phyloP scores from a whole-genome alignment of 1,140 invertebrate species.

The Drosophila orosa region DNA sequence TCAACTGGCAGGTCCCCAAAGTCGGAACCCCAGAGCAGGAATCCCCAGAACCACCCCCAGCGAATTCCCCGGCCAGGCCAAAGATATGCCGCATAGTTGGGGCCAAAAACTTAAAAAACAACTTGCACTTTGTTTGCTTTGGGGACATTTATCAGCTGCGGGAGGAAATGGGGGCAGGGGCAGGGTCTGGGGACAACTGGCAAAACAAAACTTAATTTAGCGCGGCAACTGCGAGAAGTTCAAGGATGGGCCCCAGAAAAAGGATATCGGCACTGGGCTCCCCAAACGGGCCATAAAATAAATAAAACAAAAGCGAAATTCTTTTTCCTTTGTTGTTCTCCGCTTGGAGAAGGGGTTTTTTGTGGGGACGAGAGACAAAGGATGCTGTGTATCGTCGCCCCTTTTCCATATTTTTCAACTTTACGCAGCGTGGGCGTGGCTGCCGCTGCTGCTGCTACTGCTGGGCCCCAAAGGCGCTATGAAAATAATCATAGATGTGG shows the following conservation, averaged over 20 bases:
- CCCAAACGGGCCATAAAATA: conserved; percentile 78
- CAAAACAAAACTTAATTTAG: conserved; percentile 78
- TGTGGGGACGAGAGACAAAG: conserved; percentile 39
- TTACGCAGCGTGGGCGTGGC: conserved; percentile 57
- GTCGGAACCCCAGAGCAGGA: conserved; percentile 40
- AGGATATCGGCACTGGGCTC: conserved; percentile 63
- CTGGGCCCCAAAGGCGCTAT: conserved; percentile 74
- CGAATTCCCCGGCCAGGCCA: conserved; percentile 29
- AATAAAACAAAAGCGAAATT: conserved; percentile 73
- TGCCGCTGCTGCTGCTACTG: background rate
- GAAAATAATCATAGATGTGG: conserved; percentile 82
- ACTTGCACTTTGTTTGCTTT: conserved; percentile 80
- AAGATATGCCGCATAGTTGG: conserved; percentile 73
- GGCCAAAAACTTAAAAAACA: conserved; percentile 76
- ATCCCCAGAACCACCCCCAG: conserved; percentile 21
- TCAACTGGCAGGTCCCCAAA: conserved; percentile 62
- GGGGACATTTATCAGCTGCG: conserved; percentile 76
- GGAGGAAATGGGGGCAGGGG: background rate
- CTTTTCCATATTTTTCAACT: conserved; percentile 72
- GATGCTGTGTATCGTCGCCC: conserved; percentile 18
- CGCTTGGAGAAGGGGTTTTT: background rate
- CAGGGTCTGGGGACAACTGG: conserved; percentile 48
- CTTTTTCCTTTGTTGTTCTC: conserved; percentile 34
- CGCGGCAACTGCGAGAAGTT: conserved; percentile 73
- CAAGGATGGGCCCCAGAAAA: conserved; percentile 64